A percentile compares a stretch with the other conserved stretches of the same genome.
These are phyloP conservation scores for Sinocyclocheilus anshuiensis DNA, from an alignment of 2,113 vertebrate species.

Conservation along the genomic window DNA sequence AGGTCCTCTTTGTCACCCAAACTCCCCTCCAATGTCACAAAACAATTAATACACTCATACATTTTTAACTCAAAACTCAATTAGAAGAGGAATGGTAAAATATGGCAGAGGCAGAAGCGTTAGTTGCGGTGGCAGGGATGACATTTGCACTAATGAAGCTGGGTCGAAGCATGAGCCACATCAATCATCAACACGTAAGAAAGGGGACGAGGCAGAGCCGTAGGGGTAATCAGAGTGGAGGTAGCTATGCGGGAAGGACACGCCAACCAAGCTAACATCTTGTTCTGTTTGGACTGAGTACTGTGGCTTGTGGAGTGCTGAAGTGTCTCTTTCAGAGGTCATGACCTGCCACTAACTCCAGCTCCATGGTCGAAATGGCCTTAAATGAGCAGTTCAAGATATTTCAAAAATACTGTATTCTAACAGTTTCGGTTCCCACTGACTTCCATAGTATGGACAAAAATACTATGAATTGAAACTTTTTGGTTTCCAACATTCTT, in stretches of 20 bases:
- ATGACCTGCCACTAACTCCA: slow-evolving; percentile 13
- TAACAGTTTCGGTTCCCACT: too few relatives aligned
- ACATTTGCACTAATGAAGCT: slow-evolving; percentile 68
- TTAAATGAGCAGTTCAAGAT: not conserved
- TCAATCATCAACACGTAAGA: slow-evolving; percentile 57
- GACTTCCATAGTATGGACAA: too few relatives aligned
- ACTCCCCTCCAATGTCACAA: slow-evolving; percentile 45
- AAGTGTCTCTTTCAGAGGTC: slow-evolving; percentile 17
- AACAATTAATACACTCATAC: slow-evolving; percentile 69
- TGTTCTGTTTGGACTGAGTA: slow-evolving; percentile 7
- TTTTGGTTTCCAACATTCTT: too few relatives aligned
- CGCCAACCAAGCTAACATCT: slow-evolving; percentile 22
- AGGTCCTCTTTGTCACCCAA: slow-evolving; percentile 44
- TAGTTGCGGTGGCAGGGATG: slow-evolving; percentile 61
- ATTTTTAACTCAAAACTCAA: slow-evolving; percentile 67
- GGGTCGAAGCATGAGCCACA: slow-evolving; percentile 55
- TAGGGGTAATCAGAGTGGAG: slow-evolving; percentile 29
- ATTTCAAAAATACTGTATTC: too few relatives aligned
- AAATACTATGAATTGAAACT: too few relatives aligned
- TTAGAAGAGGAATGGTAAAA: slow-evolving; percentile 64
- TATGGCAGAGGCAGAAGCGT: slow-evolving; percentile 53
- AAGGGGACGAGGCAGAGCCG: slow-evolving; percentile 10
- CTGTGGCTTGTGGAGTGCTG: not conserved
- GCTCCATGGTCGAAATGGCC: not conserved
- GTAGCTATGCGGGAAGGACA: slow-evolving; percentile 29